Percentiles rank a stretch among this genome's conserved stretches.
Conservation (phyloP, 2,113 vertebrate species). For the Tragelaphus strepsiceros region DNA sequence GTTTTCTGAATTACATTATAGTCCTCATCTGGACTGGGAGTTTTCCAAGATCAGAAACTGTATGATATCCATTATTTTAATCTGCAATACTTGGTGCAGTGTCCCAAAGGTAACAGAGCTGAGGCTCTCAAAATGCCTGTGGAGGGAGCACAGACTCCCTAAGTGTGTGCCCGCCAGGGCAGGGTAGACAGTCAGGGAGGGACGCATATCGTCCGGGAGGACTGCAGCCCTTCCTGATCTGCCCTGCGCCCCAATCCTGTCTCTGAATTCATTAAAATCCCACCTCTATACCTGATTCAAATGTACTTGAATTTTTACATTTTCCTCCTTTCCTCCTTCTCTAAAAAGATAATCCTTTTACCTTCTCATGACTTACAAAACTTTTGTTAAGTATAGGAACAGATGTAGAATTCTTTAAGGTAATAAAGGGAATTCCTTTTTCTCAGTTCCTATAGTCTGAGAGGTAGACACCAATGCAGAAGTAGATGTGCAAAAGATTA, state of each 20-base stretch:
- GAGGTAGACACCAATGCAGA: background rate
- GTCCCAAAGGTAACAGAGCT: background rate
- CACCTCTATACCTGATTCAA: background rate
- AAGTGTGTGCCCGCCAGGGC: background rate
- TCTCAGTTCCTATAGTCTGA: background rate
- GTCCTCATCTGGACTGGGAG: background rate
- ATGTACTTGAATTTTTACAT: background rate
- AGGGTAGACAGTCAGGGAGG: background rate
- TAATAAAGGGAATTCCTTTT: background rate
- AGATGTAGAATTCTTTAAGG: background rate
- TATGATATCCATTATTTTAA: background rate
- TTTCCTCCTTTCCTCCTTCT: background rate
- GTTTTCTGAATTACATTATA: background rate
- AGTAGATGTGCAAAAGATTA: background rate
- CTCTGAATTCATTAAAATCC: background rate
- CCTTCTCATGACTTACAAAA: background rate
- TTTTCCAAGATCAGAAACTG: background rate
- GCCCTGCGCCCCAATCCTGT: no score
- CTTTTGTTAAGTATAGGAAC: background rate
- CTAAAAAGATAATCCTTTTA: background rate
- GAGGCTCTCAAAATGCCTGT: background rate
- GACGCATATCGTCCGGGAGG: fast-evolving
- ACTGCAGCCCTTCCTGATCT: background rate
- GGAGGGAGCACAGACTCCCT: background rate
- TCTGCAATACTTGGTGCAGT: background rate